Base-by-base conservation (phyloP, 2,113 vertebrate genomes). In the Ceuthmochares aereus region DNA sequence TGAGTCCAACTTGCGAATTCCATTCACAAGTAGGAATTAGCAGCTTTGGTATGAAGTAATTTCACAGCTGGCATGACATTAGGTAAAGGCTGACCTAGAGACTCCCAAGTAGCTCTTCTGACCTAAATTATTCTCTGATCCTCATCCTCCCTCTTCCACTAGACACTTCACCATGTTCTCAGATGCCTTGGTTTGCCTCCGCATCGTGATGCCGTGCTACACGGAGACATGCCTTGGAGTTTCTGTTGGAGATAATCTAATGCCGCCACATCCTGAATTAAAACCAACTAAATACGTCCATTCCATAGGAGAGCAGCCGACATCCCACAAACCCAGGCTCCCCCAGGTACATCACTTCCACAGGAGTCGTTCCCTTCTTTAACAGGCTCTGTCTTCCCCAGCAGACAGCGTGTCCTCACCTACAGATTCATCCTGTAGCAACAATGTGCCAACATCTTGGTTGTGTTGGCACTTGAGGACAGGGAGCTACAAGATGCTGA, bases 251-350 rank as follows among this genome's bases (percentile, higher is more conserved):
- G 55, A 45, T 1, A 8, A 25, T 7, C 19, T 22, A 40, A 30
- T 2, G 17, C 30, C 64, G 79, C 27, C 58, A 49, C 25, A 64
- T 12, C 51, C 40, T 80, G 21, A 45, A 15, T 63, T 34, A n/a
- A 64, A 58, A 59, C 22, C 26, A 74, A 47, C 15, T 1, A 5
- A 42, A 40, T 4, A 0, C 0, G 11, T 20, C 43, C 3, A 4
- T 55, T 66, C 37, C 51, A 23, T 3, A 58, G 25, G 22, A 62
- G 10, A 73, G 20, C 17, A 58, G 20, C 20, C 23, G 29, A 20
- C 6, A 10, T 21, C 26, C 12, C 59, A 34, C 20, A 67, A n/a
- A 43, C 32, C 34, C 40, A 43, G 15, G 58, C 18, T 86, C 37
- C 66, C 45, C 45, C 30, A 20, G 15, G 32, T 19, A 22, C 19